These are phyloP conservation scores for Yasuhikotakia modesta DNA, from an alignment of 2,797 vertebrate genomes.

Conservation along the genomic window DNA sequence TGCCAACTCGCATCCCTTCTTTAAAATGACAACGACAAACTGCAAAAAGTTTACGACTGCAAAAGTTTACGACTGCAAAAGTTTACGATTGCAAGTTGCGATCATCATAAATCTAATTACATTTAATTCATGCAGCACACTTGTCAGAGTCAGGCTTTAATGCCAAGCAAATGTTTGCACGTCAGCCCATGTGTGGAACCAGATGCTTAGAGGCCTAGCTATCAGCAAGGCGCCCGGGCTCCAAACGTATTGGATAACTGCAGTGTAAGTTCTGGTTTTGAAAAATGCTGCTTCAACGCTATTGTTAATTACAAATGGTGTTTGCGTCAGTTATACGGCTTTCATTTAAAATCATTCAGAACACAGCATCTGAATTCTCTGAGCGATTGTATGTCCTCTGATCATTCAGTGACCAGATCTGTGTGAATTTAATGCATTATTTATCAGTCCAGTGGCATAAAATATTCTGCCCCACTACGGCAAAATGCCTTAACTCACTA, in stretches of 20 bases:
- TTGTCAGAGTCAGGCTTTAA: conserved; percentile 55
- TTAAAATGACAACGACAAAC: conserved; percentile 41
- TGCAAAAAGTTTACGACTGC: conserved; percentile 49
- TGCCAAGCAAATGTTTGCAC: conserved; percentile 53
- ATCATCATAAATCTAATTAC: conserved; percentile 57
- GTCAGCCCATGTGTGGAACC: conserved; percentile 11
- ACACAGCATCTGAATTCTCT: conserved; percentile 18
- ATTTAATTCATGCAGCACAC: conserved; percentile 53
- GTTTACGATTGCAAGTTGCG: conserved; percentile 51
- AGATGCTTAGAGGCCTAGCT: conserved; percentile 21
- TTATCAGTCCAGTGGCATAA: not conserved
- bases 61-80: not conserved
- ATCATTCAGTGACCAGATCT: conserved; percentile 10
- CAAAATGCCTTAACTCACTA: too few relatives aligned
- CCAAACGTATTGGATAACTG: conserved; percentile 60
- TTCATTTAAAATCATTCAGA: conserved; percentile 29
- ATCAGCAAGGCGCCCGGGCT: conserved; percentile 5
- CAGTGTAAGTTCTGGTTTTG: conserved; percentile 57
- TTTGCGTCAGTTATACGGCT: conserved; percentile 27
- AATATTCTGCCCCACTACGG: too few relatives aligned
- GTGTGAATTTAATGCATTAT: conserved; percentile 13
- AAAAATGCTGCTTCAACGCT: conserved; percentile 64
- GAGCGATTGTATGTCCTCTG: conserved; percentile 24
- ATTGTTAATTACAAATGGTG: conserved; percentile 63
- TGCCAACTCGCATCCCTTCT: not conserved